These are phyloP conservation scores for Drosophila baimaii DNA, from an alignment of 1,140 invertebrate genomes.

Conservation along the genomic window DNA sequence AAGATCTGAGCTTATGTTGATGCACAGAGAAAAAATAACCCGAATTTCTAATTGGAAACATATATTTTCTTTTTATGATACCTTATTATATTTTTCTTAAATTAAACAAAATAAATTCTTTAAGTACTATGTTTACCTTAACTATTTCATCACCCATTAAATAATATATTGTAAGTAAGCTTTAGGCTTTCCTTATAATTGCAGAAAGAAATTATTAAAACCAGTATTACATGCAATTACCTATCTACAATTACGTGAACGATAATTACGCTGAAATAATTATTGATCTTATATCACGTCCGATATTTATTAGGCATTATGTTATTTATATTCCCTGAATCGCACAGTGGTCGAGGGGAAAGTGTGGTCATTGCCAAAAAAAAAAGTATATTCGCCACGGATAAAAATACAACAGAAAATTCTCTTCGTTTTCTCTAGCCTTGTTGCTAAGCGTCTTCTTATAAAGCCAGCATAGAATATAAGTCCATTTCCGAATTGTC, in stretches of 20 bases:
- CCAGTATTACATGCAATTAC: neutral
- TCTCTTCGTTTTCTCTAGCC: neutral
- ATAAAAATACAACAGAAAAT: neutral
- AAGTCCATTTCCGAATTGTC: neutral
- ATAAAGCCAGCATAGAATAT: neutral
- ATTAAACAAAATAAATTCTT: neutral
- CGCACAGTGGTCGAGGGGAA: neutral
- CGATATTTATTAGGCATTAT: neutral
- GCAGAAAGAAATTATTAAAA: neutral
- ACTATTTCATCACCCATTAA: neutral
- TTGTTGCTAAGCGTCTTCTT: neutral
- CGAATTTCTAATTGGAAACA: neutral
- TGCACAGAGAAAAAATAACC: neutral
- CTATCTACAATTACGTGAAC: neutral
- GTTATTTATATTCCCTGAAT: neutral
- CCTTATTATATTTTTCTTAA: neutral
- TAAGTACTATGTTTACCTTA: no score
- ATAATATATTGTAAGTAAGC: neutral
- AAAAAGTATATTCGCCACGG: neutral
- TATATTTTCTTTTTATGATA: neutral
- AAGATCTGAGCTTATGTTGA: slow-evolving; percentile 3
- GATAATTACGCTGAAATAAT: neutral
- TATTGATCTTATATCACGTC: neutral
- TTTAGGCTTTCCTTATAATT: no score
- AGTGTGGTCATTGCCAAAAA: slow-evolving; percentile 1